Percentiles rank a stretch among this genome's conserved stretches.
Evolutionary conservation across 2,888 invertebrate species (phyloP).

Genomic region (Chromoteleia sp.): DNA sequence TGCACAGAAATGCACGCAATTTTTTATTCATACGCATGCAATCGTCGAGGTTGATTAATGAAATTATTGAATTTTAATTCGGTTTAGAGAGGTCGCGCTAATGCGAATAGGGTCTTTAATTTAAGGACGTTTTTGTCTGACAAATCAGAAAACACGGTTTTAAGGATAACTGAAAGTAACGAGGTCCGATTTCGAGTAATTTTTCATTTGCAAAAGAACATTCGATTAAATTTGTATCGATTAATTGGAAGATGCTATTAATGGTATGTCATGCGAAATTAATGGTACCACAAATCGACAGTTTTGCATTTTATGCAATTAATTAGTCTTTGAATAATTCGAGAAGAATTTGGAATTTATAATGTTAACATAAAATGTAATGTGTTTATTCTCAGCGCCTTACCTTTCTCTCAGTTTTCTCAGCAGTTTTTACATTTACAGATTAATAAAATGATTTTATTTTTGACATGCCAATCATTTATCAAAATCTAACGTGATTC

Average conservation of each 20-base stretch:
- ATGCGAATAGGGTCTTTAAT: conserved; percentile 24
- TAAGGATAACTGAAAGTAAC: conserved; percentile 13
- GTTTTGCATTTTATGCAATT: too few species aligned
- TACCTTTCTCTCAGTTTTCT: too few species aligned
- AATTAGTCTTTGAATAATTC: too few species aligned
- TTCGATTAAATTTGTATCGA: not conserved
- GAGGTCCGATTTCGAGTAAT: not conserved
- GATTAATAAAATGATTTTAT: conserved; percentile 17
- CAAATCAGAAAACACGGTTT: conserved; percentile 1
- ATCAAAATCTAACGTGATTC: conserved; percentile 5
- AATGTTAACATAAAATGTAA: too few species aligned
- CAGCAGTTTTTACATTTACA: conserved; percentile 13
- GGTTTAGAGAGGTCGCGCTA: conserved; percentile 30
- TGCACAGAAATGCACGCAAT: conserved; percentile 42
- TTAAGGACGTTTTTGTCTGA: conserved; percentile 29
- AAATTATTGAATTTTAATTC: conserved; percentile 48
- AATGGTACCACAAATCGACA: too few species aligned
- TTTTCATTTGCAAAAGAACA: not conserved
- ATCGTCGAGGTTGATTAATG: conserved; percentile 46
- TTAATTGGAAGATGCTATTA: too few species aligned
- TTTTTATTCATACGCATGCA: conserved; percentile 45
- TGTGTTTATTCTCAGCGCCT: too few species aligned
- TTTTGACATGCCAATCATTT: conserved; percentile 18
- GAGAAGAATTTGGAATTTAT: too few species aligned
- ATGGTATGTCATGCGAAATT: too few species aligned